These are phyloP conservation scores for Chroicocephalus ridibundus DNA, from an alignment of 2,113 vertebrate genomes.

Conservation along the genomic window DNA sequence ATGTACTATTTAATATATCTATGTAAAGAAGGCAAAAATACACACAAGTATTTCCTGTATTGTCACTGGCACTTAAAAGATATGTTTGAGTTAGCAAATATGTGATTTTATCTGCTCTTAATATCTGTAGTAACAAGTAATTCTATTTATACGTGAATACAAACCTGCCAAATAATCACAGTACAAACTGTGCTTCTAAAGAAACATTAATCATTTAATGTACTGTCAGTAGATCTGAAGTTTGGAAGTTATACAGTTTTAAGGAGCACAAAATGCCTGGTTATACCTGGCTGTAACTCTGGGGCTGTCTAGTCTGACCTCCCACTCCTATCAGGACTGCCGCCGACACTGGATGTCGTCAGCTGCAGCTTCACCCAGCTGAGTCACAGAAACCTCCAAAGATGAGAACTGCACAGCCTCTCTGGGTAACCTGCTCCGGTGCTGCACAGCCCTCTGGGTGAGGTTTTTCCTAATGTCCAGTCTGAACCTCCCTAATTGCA, in stretches of 20 bases:
- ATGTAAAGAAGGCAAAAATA: background rate
- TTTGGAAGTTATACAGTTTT: background rate
- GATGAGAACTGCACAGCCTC: background rate
- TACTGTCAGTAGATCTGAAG: background rate
- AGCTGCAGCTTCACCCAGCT: background rate
- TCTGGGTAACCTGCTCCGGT: background rate
- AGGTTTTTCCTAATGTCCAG: too few species aligned
- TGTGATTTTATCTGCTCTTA: background rate
- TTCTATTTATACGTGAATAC: background rate
- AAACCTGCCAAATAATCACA: background rate
- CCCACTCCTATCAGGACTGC: background rate
- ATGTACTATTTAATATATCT: background rate
- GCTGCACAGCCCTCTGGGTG: background rate
- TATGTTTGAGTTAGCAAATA: background rate
- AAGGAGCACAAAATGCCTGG: background rate
- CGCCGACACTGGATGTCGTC: accelerated
- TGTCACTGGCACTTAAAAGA: background rate
- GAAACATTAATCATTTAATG: background rate
- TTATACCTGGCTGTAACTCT: background rate
- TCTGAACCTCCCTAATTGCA: background rate
- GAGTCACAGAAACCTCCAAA: background rate
- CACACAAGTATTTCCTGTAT: background rate
- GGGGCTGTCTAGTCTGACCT: background rate
- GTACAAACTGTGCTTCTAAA: background rate
- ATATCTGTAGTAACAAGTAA: background rate